These are phyloP conservation scores for Camptogramma bilineatum DNA, from an alignment of 2,888 invertebrate species.

Conservation along the genomic window DNA sequence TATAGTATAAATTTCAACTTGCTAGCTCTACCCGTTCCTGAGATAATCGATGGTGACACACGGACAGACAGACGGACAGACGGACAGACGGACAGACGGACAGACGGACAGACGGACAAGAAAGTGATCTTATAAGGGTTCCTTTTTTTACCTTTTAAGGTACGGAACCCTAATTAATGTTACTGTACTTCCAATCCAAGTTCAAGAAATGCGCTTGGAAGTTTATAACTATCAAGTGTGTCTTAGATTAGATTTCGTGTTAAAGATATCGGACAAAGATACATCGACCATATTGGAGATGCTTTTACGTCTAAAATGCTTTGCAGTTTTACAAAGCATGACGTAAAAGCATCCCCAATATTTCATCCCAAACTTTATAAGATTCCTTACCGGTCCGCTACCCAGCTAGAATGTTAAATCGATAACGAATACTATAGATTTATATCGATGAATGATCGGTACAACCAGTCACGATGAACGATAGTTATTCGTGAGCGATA, in stretches of 20 bases:
- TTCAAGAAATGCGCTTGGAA: not conserved
- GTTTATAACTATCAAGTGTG: not conserved
- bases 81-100: too few relatives aligned
- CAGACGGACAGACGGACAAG: too few relatives aligned
- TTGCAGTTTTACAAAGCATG: not conserved
- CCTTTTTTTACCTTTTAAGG: too few relatives aligned
- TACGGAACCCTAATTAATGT: too few relatives aligned
- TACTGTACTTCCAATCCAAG: too few relatives aligned
- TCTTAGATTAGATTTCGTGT: not conserved
- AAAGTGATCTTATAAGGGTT: too few relatives aligned
- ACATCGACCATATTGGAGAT: not conserved
- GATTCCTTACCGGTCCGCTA: conserved; percentile 21
- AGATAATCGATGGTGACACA: too few relatives aligned
- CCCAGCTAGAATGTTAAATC: conserved; percentile 34
- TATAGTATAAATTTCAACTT: too few relatives aligned
- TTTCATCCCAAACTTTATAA: conserved; percentile 26
- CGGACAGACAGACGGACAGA: too few relatives aligned
- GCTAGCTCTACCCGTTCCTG: too few relatives aligned
- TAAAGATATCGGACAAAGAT: not conserved
- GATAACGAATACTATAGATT: conserved; percentile 34
- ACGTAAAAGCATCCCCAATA: conserved; percentile 5
- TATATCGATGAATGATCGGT: conserved; percentile 38
- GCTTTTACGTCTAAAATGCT: not conserved
- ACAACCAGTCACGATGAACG: conserved; percentile 26
- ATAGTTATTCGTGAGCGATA: conserved; percentile 24